These are phyloP conservation scores for Conus canariensis DNA, from an alignment of 2,888 invertebrate species.

Conservation along the genomic window DNA sequence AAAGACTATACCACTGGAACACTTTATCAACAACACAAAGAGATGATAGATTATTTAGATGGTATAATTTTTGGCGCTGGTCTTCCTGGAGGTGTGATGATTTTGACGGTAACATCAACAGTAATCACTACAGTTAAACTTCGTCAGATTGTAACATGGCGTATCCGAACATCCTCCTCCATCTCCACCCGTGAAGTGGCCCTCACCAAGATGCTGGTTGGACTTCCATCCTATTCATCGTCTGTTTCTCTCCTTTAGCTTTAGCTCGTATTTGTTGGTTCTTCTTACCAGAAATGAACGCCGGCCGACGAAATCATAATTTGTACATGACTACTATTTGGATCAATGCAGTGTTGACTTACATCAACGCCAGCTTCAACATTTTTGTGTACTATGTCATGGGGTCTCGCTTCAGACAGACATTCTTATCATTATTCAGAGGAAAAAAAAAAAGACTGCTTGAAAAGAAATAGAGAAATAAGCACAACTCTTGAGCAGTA, in stretches of 20 bases:
- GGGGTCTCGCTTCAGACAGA: background rate
- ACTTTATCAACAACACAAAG: background rate
- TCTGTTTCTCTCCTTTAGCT: background rate
- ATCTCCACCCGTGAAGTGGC: conserved; percentile 15
- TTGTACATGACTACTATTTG: background rate
- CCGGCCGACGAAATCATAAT: background rate
- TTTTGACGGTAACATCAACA: background rate
- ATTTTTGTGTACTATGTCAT: conserved; percentile 20
- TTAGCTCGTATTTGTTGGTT: background rate
- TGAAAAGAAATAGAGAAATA: no score
- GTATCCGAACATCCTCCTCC: background rate
- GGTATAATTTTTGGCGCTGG: background rate
- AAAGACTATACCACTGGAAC: background rate
- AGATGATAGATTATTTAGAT: background rate
- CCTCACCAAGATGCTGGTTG: conserved; percentile 12
- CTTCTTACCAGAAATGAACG: conserved; percentile 13
- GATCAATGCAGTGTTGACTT: background rate
- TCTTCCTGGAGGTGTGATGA: background rate
- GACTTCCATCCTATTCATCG: conserved; percentile 16
- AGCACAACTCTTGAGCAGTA: no score
- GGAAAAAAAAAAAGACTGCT: no score
- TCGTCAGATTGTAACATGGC: conserved; percentile 5
- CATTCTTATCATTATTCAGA: background rate
- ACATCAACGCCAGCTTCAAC: conserved; percentile 17
- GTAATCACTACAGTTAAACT: background rate